Evolutionary conservation across 2,797 vertebrate species (phyloP), one percentile per base, ranked within the genome.

Genomic region (Arrhamphus sclerolepis): DNA sequence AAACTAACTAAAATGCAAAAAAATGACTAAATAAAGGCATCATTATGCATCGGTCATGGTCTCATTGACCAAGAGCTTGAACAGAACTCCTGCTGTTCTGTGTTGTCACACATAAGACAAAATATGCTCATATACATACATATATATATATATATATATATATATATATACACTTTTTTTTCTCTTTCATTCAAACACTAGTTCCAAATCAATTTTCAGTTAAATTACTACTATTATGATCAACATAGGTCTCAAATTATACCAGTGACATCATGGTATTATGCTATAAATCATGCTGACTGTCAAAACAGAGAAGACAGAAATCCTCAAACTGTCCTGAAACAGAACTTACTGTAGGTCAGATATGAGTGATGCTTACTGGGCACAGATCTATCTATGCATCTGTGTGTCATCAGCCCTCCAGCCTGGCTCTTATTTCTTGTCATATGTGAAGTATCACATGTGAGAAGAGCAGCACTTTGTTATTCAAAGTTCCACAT

Each of bases 1-100:
- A 62, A 52, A 50, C 8, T 70, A 70, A 74, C 58, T 52, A 66
- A 82, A 69, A 62, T 72, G 63, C 10, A 72, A 14, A 77, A 83
- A 90, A 87, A 89, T 82, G 86, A 89, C 85, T 88, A 90, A 90
- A 87, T 88, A 89, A 81, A 84, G 74, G 75, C 83, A 83, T 86
- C 85, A 89, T 90, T 89, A 89, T 91, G 78, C 86, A 85, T 89
- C 78, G 84, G 87, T 87, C 86, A 91, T 63, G 85, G 87, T 88
- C 70, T 67, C 20, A 3, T 43, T 80, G 78, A 83, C 78, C 75
- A 48, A 66, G 59, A 49, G 20, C 72, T 67, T 18, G 9, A 85
- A 91, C 89, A 91, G 84, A 91, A 81, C 43, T 39, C 31, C 56
- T 68, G 75, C 77, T 92, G 89, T 91, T 86, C 78, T 53, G 39